Base-by-base conservation (phyloP, 2,113 vertebrate genomes). In the Hyperopisus bebe region DNA sequence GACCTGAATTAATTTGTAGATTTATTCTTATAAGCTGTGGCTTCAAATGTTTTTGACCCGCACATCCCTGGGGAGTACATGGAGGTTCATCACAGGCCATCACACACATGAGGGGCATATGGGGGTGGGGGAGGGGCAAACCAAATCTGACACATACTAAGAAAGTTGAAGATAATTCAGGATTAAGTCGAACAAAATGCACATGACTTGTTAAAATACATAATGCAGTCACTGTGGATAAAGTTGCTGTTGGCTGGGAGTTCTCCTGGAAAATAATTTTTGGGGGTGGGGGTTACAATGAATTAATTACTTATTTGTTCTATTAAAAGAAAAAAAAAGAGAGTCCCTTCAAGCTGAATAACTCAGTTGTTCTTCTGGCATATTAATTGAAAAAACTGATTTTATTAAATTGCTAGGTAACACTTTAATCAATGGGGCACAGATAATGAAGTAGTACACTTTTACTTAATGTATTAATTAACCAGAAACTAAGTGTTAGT, bases 271-370 rank as follows among this genome's bases (percentile, higher is more conserved):
- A 87, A 55, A 19, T 3, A 21, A 53, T 31, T 5, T 31, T 31
- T 53, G 47, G 46, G 46, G 46, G 44, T 24, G 47, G 27, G 48
- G 31, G 3, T 51, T 31, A 86, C 31, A 7, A 31, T 86, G 85
- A 53, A 55, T 87, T 55, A 55, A 87, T 87, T 31, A 53, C 13
- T 87, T 19, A 31, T 86, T 86, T 51, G 48, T 86, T 86, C 46
- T 15, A 86, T 27, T 51, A 51, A 13, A 55, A 86, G 21, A 83
- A 51, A n/a, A n/a, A n/a, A n/a, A n/a, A 39, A 53, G 51, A 86
- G 47, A 86, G 51, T 86, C 46, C 48, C 85, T 35, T 31, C 10
- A 31, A n/a, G 42, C 5, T 39, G 70, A 77, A 47, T 27, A 46
- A 47, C n/a, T 85, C 21, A 24, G 83, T 27, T 24, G 24, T 9